Conservation (phyloP, 2,113 vertebrate genomes). For the Sapayoa aenigma region DNA sequence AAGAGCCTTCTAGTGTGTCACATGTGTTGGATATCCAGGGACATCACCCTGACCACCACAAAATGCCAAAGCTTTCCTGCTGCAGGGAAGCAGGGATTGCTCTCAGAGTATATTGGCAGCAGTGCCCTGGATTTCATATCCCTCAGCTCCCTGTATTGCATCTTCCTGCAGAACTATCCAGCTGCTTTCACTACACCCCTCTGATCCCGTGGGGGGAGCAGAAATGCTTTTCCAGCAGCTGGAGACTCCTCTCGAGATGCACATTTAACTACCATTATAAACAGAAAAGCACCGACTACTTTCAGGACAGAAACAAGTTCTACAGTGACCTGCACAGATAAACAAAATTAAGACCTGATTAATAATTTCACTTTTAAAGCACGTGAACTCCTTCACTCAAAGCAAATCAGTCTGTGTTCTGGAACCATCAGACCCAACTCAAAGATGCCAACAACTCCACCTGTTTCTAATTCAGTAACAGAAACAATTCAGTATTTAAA, state of each 20-base stretch:
- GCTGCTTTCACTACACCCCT: neutral
- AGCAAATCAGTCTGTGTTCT: slow-evolving; percentile 27
- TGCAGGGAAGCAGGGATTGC: neutral
- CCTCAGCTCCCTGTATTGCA: neutral
- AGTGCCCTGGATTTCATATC: neutral
- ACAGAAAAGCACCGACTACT: neutral
- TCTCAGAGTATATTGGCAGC: fast-evolving
- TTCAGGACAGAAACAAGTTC: neutral
- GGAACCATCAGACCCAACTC: slow-evolving; percentile 27
- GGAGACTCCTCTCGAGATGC: neutral
- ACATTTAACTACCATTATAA: neutral
- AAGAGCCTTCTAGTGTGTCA: neutral
- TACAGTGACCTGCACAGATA: neutral
- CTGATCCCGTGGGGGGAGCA: neutral
- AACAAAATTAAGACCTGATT: neutral
- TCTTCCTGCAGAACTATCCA: neutral
- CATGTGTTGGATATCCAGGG: fast-evolving
- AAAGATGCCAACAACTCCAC: slow-evolving; percentile 64
- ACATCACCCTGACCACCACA: neutral
- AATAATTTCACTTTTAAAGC: neutral
- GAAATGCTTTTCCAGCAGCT: neutral
- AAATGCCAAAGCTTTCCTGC: neutral
- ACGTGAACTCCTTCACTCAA: neutral
- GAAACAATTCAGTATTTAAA: slow-evolving; percentile 59
- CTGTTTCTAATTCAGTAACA: slow-evolving; percentile 69